A percentile compares a stretch with the other conserved stretches of the same genome.
These are phyloP conservation scores for Caprella mutica DNA, from an alignment of 2,888 invertebrate genomes.

Conservation along the genomic window DNA sequence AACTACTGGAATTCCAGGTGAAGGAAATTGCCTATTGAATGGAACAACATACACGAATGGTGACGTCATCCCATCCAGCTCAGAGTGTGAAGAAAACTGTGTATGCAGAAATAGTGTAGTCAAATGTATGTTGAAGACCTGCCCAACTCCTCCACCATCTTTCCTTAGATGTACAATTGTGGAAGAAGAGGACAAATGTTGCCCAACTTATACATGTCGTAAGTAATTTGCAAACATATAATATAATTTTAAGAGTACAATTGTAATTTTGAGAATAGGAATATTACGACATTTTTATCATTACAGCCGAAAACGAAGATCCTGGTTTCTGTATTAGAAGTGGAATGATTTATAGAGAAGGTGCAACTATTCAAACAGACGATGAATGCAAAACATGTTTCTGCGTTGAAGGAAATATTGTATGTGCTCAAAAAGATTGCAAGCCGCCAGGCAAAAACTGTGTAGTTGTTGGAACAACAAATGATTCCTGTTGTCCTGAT, in stretches of 20 bases:
- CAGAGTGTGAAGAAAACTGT: conserved; percentile 64
- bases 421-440: conserved; percentile 85
- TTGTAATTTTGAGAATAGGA: too few relatives aligned
- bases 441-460: conserved; percentile 72
- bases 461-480: conserved; percentile 58
- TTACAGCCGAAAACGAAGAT: background rate
- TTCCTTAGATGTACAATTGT: conserved; percentile 58
- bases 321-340: background rate
- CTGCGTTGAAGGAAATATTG: conserved; percentile 67
- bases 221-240: conserved; percentile 11
- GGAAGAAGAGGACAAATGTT: conserved; percentile 46
- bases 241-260: too few relatives aligned
- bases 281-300: too few relatives aligned
- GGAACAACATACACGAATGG: conserved; percentile 20
- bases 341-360: conserved; percentile 1
- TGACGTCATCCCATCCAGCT: conserved; percentile 46
- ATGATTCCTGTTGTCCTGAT: conserved; percentile 79
- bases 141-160: conserved; percentile 57
- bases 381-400: conserved; percentile 84
- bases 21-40: conserved; percentile 23
- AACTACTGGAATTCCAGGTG: conserved; percentile 17
- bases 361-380: conserved; percentile 55
- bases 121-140: conserved; percentile 62
- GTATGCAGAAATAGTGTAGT: conserved; percentile 69
- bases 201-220: conserved; percentile 60